Evolutionary conservation across 1,140 invertebrate species (phyloP), one percentile per base, ranked within the genome.

Genomic region (Ceratosolen solmsi): DNA sequence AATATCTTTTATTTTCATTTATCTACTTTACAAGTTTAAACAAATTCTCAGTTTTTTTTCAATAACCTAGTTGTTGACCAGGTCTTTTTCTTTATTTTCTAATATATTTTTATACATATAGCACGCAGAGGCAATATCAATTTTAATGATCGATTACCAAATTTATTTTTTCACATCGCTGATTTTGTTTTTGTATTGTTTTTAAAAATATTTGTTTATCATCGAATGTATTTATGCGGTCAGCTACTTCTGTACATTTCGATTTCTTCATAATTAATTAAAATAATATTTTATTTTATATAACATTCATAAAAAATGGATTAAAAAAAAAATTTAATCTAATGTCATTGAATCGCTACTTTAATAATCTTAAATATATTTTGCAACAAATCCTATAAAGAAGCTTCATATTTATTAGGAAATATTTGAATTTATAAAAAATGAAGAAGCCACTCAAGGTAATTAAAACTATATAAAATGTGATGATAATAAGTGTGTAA

Each of bases 1-100:
- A 63, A 30, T n/a, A 68, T 75, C 79, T 81, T 81, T 81, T 81
- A 75, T 75, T 81, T 76, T 71, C 38, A 74, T 77, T 65, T 77
- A 58, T 70, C 79, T 56, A 46, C 36, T 33, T n/a, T n/a, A 58
- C 56, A 51, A 73, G 71, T 58, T 68, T 63, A 79, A 41, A 30
- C 63, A 74, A 76, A 33, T 82, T 82, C 80, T 77, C n/a, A 33
- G 82, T 63, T 33, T 63, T 51, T 63, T 38, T 83, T 83, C 79
- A 63, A 77, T 77, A 77, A 77, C 68, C 75, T 77, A 33, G 33
- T 46, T 76, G 36, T 74, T 56, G 72, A 30, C 33, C 20, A 51
- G 9, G 51, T 25, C 73, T 33, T 38, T 56, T 33, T 70, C 77
- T 58, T 80, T 54, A 46, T 72, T 58, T 60, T 49, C 25, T 30